Conservation (phyloP, 2,113 vertebrate genomes). For the Thomomys bottae region DNA sequence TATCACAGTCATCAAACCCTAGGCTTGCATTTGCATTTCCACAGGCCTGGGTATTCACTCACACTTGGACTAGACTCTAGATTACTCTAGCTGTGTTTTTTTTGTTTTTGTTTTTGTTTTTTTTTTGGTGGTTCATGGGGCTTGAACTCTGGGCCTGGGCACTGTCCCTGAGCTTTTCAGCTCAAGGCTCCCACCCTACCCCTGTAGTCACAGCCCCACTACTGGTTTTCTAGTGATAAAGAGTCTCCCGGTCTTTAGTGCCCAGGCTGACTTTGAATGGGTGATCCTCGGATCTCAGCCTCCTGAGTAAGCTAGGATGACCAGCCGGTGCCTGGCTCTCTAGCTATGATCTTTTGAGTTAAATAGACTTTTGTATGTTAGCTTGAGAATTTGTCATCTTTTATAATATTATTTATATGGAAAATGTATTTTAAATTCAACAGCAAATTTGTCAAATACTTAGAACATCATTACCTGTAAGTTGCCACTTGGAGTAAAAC, state of each 20-base stretch:
- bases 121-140: too few relatives aligned
- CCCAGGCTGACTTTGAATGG: too few relatives aligned
- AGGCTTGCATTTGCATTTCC: background rate
- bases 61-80: background rate
- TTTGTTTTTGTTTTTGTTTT: too few relatives aligned
- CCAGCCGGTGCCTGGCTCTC: too few relatives aligned
- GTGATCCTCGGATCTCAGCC: too few relatives aligned
- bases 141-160: too few relatives aligned
- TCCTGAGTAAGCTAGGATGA: too few relatives aligned
- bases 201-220: too few relatives aligned
- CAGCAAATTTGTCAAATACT: background rate
- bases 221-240: too few relatives aligned
- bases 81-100: background rate
- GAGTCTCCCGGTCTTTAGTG: too few relatives aligned
- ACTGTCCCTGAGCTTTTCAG: too few relatives aligned
- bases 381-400: background rate
- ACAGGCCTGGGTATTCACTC: background rate
- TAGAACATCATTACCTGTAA: background rate
- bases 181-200: too few relatives aligned
- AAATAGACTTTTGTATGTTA: background rate
- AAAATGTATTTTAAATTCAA: slow-evolving; percentile 7
- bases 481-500: background rate
- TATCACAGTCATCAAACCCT: background rate
- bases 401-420: background rate
- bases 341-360: background rate